phyloP scores from a whole-genome alignment of 2,113 vertebrate genomes.

The Amblyornis subalaris region DNA sequence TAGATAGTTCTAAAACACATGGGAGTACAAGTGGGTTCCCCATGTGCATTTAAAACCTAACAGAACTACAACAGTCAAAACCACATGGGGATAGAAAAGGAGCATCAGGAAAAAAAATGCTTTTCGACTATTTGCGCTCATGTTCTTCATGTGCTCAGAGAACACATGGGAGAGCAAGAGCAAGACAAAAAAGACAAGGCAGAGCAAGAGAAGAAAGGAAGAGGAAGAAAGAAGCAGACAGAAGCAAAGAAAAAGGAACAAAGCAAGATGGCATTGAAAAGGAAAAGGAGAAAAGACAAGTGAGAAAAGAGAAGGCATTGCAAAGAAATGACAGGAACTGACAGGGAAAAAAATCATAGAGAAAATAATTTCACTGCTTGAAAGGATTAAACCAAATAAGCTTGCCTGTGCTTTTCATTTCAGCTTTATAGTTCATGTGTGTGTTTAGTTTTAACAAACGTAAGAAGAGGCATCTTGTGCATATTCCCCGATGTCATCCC shows the following conservation, averaged over 20 bases:
- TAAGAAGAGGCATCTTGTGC: not conserved
- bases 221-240: slow-evolving; percentile 10
- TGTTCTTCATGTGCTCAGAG: not conserved
- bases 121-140: not conserved
- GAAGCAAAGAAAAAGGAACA: slow-evolving; percentile 41
- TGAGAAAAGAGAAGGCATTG: not conserved
- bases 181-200: slow-evolving; percentile 4
- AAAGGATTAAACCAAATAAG: slow-evolving; percentile 10
- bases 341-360: not conserved
- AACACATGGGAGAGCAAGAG: not conserved
- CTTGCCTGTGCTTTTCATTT: slow-evolving; percentile 6
- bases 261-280: slow-evolving; percentile 11
- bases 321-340: slow-evolving; percentile 1
- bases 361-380: not conserved
- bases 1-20: slow-evolving; percentile 51
- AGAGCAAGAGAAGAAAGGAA: slow-evolving; percentile 35
- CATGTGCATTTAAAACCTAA: slow-evolving; percentile 35
- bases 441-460: not conserved
- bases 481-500: not conserved
- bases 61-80: slow-evolving; percentile 21
- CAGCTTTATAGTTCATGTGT: not conserved
- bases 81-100: slow-evolving; percentile 6
- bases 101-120: not conserved
- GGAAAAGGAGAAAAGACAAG: not conserved
- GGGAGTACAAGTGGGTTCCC: slow-evolving; percentile 50